These are phyloP conservation scores for Anthrax anthrax DNA, from an alignment of 2,888 invertebrate genomes.

Conservation along the genomic window DNA sequence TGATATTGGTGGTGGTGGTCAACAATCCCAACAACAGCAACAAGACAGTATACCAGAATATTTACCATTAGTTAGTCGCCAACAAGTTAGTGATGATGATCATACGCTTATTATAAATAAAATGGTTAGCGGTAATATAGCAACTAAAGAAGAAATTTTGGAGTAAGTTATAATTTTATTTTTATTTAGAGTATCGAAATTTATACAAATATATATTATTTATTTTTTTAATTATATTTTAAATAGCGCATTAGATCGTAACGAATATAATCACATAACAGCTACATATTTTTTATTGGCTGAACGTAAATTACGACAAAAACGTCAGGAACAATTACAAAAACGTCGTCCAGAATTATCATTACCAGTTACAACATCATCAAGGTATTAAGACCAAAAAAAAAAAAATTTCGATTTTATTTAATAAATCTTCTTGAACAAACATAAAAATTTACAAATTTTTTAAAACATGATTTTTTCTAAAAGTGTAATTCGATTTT, in stretches of 20 bases:
- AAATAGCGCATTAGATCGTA: conserved; percentile 73
- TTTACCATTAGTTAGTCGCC: conserved; percentile 72
- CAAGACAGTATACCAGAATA: conserved; percentile 45
- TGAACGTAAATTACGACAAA: conserved; percentile 73
- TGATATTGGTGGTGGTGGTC: too few relatives aligned
- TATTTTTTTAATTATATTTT: conserved; percentile 4
- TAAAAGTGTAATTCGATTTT: too few relatives aligned
- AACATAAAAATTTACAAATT: too few relatives aligned
- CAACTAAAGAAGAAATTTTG: conserved; percentile 83
- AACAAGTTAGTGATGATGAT: conserved; percentile 84
- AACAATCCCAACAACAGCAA: conserved; percentile 41
- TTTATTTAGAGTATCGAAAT: too few relatives aligned
- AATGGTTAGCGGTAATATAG: conserved; percentile 93
- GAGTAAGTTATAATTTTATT: conserved; percentile 44
- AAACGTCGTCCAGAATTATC: conserved; percentile 23
- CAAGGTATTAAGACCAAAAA: conserved; percentile 14
- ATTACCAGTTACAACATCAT: conserved; percentile 17
- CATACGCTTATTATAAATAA: conserved; percentile 82
- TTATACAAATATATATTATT: too few relatives aligned
- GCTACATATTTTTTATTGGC: conserved; percentile 95
- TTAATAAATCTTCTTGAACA: not conserved
- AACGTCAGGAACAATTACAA: conserved; percentile 49
- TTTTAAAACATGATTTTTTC: too few relatives aligned
- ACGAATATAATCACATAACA: conserved; percentile 96
- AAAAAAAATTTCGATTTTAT: not conserved